Evolutionary conservation across 1,140 invertebrate species (phyloP).

Genomic region (Drosophila simulans): DNA sequence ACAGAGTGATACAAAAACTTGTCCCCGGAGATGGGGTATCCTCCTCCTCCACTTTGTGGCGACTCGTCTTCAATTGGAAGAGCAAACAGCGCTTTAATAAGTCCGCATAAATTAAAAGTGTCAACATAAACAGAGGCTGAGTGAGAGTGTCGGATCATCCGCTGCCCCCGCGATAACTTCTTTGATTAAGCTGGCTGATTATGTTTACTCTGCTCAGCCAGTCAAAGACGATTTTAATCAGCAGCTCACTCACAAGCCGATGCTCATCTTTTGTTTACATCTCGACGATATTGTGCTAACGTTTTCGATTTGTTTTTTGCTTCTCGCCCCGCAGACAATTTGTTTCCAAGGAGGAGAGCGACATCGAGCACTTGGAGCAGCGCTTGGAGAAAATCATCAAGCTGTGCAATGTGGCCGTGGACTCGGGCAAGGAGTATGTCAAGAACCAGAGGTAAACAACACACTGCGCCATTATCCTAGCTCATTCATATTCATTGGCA

Average conservation of each 20-base stretch:
- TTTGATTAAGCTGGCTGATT: conserved; percentile 53
- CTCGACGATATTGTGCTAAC: conserved; percentile 53
- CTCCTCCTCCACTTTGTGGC: conserved; percentile 5
- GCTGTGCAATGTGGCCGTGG: conserved; percentile 93
- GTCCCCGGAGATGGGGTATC: conserved; percentile 6
- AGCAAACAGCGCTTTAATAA: conserved; percentile 61
- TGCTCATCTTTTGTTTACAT: conserved; percentile 59
- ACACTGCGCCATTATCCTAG: conserved; percentile 19
- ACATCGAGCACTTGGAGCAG: conserved; percentile 93
- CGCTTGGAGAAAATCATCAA: conserved; percentile 96
- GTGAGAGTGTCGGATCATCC: background rate
- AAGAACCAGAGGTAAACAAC: conserved; percentile 91
- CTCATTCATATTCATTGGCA: conserved; percentile 50
- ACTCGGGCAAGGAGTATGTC: conserved; percentile 94
- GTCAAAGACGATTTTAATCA: conserved; percentile 49
- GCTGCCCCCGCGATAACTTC: conserved; percentile 21
- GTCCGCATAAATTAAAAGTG: conserved; percentile 67
- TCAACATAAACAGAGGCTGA: conserved; percentile 61
- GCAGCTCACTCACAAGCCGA: conserved; percentile 9
- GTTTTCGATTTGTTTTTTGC: conserved; percentile 42
- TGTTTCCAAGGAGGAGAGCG: conserved; percentile 93
- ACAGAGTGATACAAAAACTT: conserved; percentile 45
- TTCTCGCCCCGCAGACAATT: conserved; percentile 87
- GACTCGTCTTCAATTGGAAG: conserved; percentile 52
- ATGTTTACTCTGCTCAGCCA: conserved; percentile 37